A percentile compares a stretch with the other conserved stretches of the same genome.
Conservation (phyloP, 2,113 vertebrate genomes). For the Melanerpes aurifrons region DNA sequence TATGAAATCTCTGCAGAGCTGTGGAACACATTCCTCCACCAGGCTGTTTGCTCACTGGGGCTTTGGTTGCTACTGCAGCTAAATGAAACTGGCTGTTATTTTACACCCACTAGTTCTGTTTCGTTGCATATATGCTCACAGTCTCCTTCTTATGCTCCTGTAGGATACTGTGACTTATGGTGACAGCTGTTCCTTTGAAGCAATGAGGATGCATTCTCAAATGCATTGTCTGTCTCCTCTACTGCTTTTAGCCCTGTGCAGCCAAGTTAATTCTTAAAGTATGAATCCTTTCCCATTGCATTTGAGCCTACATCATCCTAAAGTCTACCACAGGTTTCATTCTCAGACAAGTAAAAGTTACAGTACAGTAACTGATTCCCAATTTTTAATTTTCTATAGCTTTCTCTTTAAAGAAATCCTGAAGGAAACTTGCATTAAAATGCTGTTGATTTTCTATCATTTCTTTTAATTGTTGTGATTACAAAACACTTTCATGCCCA, state of each 20-base stretch:
- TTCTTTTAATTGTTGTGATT: slow-evolving; percentile 3
- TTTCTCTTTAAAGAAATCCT: background rate
- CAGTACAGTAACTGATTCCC: background rate
- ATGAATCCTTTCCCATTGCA: background rate
- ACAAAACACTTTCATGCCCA: background rate
- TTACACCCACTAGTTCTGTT: background rate
- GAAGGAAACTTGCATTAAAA: background rate
- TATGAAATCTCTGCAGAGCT: background rate
- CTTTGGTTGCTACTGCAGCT: background rate
- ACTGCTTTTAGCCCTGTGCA: background rate
- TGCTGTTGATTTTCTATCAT: background rate
- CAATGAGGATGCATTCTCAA: background rate
- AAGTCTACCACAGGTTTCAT: background rate
- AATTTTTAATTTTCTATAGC: background rate
- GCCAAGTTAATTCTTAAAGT: background rate
- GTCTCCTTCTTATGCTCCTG: background rate
- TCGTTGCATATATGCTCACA: background rate
- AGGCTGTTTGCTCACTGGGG: slow-evolving; percentile 3
- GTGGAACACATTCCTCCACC: background rate
- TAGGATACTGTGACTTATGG: background rate
- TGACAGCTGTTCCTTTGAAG: background rate
- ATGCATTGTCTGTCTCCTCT: background rate
- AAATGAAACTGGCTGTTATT: background rate
- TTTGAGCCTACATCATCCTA: background rate
- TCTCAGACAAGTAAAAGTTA: background rate